These are phyloP conservation scores for Scyliorhinus canicula DNA, from an alignment of 2,797 vertebrate genomes.

Conservation along the genomic window DNA sequence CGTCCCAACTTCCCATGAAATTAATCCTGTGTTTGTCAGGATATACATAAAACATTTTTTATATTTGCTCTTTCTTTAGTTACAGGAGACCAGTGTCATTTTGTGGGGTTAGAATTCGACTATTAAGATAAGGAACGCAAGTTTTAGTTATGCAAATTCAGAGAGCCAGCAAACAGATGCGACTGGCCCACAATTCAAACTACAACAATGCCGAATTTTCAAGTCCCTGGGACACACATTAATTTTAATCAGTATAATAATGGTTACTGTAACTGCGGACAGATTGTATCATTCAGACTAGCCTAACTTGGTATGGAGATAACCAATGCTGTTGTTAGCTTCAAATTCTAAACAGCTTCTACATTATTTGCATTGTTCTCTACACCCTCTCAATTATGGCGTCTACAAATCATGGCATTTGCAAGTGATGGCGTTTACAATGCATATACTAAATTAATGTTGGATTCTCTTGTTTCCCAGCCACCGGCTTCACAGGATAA, in stretches of 20 bases:
- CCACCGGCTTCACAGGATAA: constrained; percentile 66
- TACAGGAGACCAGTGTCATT: background rate
- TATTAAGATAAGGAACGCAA: background rate
- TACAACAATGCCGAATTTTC: background rate
- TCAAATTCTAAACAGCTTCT: background rate
- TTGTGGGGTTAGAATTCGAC: background rate
- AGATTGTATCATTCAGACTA: background rate
- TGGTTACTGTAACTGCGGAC: background rate
- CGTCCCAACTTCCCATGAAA: background rate
- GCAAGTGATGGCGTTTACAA: background rate
- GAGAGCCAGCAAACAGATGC: background rate
- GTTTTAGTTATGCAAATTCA: background rate
- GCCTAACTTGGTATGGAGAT: background rate
- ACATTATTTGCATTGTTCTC: background rate
- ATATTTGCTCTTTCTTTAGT: background rate
- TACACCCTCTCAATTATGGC: background rate
- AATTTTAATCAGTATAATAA: background rate
- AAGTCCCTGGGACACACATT: background rate
- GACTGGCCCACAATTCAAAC: background rate
- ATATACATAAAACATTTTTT: background rate
- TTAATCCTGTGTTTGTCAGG: background rate
- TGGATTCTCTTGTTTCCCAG: constrained; percentile 48
- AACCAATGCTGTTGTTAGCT: background rate
- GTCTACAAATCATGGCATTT: background rate
- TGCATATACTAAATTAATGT: background rate